phyloP scores from a whole-genome alignment of 2,113 vertebrate genomes.

The Butorides virescens region DNA sequence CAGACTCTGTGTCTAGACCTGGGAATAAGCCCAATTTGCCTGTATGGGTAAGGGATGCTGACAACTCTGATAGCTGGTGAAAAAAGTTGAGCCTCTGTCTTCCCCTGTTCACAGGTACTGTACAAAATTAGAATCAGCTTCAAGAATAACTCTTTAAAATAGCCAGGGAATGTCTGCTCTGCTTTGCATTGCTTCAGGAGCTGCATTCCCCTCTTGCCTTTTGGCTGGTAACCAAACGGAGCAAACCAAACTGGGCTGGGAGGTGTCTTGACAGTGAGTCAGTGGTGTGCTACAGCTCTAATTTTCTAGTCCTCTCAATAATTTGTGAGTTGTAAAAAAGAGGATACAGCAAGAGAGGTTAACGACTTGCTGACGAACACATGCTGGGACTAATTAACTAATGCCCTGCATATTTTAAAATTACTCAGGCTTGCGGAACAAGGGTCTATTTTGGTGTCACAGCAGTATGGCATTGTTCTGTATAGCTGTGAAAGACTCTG shows the following conservation, averaged over 20 bases:
- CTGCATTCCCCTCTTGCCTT: not conserved
- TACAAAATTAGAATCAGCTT: not conserved
- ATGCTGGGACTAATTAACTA: not conserved
- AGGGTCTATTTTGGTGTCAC: not conserved
- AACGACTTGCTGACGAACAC: not conserved
- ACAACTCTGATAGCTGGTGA: not conserved
- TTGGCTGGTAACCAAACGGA: not conserved
- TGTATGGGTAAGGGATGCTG: not conserved
- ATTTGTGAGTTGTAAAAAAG: not conserved
- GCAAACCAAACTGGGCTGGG: not conserved
- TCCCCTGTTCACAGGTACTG: not conserved
- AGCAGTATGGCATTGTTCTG: not conserved
- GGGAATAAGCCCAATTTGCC: not conserved
- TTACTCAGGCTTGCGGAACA: not conserved
- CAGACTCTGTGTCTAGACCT: not conserved
- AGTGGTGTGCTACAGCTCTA: not conserved
- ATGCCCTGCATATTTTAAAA: not conserved
- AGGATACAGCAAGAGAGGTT: not conserved
- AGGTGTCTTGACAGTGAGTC: not conserved
- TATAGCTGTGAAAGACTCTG: not conserved
- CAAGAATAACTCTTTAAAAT: not conserved
- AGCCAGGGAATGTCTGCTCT: not conserved
- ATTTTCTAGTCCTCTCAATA: not conserved
- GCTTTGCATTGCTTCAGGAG: not conserved
- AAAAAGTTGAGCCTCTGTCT: not conserved